Evolutionary conservation across 2,888 invertebrate species (phyloP).

Genomic region (Phaonia tiefii): DNA sequence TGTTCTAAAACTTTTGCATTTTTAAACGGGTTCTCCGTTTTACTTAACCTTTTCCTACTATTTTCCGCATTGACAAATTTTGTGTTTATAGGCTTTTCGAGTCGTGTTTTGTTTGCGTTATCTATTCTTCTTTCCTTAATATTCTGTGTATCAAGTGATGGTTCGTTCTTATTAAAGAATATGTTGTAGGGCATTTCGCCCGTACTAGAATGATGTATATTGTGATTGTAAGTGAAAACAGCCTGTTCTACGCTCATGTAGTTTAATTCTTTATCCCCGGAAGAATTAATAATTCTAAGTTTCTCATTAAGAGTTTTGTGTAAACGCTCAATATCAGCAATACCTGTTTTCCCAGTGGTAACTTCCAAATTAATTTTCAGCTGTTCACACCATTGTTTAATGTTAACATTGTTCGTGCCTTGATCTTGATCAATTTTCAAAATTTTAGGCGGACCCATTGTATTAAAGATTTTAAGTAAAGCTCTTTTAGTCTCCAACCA

Average conservation of each 20-base stretch:
- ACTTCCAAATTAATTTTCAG: constrained; percentile 52
- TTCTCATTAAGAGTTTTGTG: too few species aligned
- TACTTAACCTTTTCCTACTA: too few species aligned
- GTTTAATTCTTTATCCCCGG: constrained; percentile 40
- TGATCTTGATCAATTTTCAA: constrained; percentile 56
- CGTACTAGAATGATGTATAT: constrained; percentile 40
- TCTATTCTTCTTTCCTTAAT: constrained; percentile 49
- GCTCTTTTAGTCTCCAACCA: too few species aligned
- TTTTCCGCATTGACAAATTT: too few species aligned
- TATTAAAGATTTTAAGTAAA: too few species aligned
- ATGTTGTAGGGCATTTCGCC: too few species aligned
- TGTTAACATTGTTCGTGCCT: too few species aligned
- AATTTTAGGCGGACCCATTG: too few species aligned
- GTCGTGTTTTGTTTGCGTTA: too few species aligned
- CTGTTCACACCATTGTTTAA: constrained; percentile 47
- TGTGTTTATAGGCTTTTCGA: constrained; percentile 37
- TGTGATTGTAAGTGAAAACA: constrained; percentile 46
- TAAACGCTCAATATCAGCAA: too few species aligned
- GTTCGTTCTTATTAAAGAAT: too few species aligned
- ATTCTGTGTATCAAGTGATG: constrained; percentile 8
- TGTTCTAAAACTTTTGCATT: constrained; percentile 33
- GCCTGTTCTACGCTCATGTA: constrained; percentile 41
- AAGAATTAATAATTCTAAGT: constrained; percentile 47
- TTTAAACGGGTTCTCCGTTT: constrained; percentile 51
- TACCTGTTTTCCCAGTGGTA: too few species aligned